Base-by-base conservation (phyloP, 2,797 vertebrate genomes). In the Nyctalus aviator region DNA sequence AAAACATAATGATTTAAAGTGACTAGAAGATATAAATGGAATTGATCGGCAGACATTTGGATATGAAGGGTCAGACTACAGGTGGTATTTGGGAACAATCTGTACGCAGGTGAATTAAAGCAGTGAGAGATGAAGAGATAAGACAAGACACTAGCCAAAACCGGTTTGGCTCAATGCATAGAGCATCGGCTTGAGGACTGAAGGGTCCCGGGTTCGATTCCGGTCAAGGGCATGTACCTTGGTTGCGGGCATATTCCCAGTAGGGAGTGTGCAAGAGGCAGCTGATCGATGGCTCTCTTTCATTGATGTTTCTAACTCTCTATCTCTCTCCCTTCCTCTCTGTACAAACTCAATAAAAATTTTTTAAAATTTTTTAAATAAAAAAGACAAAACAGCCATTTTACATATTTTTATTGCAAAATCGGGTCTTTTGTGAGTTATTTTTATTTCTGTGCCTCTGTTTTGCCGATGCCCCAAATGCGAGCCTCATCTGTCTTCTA, bases 1-100 rank as follows among this genome's bases (percentile, higher is more conserved):
- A 50, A 53, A 44, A 32, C 20, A 10, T 6, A 25, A 2, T 32
- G 59, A 44, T 27, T 7, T 55, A 4, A 20, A 21, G 3, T 25
- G 53, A 13, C 37, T 37, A 50, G 82, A 37, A 71, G 35, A 46
- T 1, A 0, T 0, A 3, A 23, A 50, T 2, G 12, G 17, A 6
- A 7, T 1, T 46, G 32, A 35, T 55, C 14, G 17, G 8, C 15
- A n/a, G 66, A 18, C 72, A 79, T 3, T 14, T 23, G 46, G 32
- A 37, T 1, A 0, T 12, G 30, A 57, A 8, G 23, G 35, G 53
- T 50, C 68, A 75, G 55, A 37, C 14, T 8, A 23, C 55, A 44
- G 32, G 25, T 4, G 4, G 37, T 8, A 12, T n/a, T 15, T 4
- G 41, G 89, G 23, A 48, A 48, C 30, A 48, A 46, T 72, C 44